Evolutionary conservation across 2,888 invertebrate genomes (phyloP).

Genomic region (Pristionchus exspectatus): DNA sequence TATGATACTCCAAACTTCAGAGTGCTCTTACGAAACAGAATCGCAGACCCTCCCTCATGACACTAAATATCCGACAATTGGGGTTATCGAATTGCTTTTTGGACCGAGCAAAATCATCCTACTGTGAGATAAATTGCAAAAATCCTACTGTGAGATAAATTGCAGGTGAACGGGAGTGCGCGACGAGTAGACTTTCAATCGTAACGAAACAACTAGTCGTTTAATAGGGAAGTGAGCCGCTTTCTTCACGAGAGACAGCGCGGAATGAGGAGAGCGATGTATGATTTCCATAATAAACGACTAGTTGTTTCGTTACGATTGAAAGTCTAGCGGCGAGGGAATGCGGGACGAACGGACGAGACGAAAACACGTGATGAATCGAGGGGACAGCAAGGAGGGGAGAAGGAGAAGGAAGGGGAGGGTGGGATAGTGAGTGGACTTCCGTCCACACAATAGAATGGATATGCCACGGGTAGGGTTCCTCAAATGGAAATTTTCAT

Average conservation of each 20-base stretch:
- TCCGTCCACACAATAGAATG: not conserved
- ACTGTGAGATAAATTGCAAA: not conserved
- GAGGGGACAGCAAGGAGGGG: conserved; percentile 26
- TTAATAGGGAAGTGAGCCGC: too few relatives aligned
- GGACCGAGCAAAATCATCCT: not conserved
- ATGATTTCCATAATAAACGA: too few relatives aligned
- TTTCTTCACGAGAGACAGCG: too few relatives aligned
- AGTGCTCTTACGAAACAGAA: not conserved
- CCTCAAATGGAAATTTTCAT: too few relatives aligned
- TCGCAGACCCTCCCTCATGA: not conserved
- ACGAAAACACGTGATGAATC: conserved; percentile 16
- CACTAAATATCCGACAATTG: not conserved
- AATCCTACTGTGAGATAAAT: not conserved
- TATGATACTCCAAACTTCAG: not conserved
- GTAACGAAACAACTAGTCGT: too few relatives aligned
- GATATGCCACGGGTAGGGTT: too few relatives aligned
- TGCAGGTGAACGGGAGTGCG: too few relatives aligned
- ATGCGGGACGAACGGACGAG: not conserved
- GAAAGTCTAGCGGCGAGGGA: not conserved
- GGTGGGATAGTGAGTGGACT: not conserved
- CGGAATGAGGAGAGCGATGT: not conserved
- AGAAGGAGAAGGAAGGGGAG: not conserved
- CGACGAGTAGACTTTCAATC: too few relatives aligned
- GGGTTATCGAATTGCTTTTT: not conserved
- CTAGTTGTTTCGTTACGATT: not conserved